These are phyloP conservation scores for Hipposideros larvatus DNA, from an alignment of 2,797 vertebrate genomes.

Conservation along the genomic window DNA sequence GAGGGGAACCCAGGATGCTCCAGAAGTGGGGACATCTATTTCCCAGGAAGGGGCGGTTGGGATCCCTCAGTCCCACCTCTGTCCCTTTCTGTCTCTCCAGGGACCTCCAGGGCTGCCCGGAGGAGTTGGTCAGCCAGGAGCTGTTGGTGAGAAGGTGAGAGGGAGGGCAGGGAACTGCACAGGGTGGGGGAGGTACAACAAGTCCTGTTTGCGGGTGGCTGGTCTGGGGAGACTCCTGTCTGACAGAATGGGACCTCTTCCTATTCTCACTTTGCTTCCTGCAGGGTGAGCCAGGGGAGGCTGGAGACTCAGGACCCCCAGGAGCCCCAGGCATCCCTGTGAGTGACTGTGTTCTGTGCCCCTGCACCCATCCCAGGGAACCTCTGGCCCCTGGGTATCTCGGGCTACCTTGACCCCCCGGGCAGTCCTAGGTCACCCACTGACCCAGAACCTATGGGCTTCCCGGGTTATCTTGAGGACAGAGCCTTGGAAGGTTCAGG, in stretches of 20 bases:
- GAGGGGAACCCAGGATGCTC: background rate
- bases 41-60: background rate
- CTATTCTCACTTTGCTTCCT: background rate
- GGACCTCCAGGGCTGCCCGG: constrained; percentile 91
- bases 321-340: constrained; percentile 91
- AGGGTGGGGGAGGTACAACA: background rate
- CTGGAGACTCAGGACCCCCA: constrained; percentile 91
- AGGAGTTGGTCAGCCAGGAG: constrained; percentile 93
- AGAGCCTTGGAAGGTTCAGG: background rate
- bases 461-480: background rate
- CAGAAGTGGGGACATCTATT: background rate
- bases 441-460: background rate
- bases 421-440: background rate
- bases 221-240: background rate
- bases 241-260: background rate
- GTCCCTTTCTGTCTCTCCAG: constrained; percentile 81
- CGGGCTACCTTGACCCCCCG: background rate
- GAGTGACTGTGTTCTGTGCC: constrained; percentile 83
- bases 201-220: background rate
- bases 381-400: background rate
- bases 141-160: constrained; percentile 95
- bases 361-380: background rate
- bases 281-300: constrained; percentile 95
- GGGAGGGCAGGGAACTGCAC: background rate
- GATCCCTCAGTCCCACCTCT: too few relatives aligned